Evolutionary conservation across 1,140 invertebrate species (phyloP).

Genomic region (Asobara japonica): DNA sequence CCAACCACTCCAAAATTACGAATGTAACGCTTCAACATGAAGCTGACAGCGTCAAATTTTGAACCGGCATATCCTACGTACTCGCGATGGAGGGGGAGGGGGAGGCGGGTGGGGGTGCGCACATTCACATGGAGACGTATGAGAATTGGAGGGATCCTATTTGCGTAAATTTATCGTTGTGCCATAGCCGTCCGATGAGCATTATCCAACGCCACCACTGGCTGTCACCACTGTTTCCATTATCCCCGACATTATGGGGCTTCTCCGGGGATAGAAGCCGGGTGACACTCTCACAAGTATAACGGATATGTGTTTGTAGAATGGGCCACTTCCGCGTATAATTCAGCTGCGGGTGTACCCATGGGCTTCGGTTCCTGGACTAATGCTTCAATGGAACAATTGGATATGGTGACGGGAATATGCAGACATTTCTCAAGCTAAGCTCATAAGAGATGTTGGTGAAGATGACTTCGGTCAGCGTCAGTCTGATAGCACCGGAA

Average conservation of each 20-base stretch:
- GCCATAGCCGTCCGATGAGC: conserved; percentile 16
- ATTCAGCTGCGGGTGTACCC: not conserved
- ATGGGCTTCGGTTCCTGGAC: not conserved
- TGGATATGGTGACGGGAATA: not conserved
- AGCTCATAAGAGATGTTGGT: not conserved
- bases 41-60: not conserved
- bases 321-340: not conserved
- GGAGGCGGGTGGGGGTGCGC: not conserved
- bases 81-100: not conserved
- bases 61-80: not conserved
- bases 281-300: not conserved
- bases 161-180: conserved; percentile 17
- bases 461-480: not conserved
- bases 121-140: not conserved
- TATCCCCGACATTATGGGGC: conserved; percentile 6
- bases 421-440: not conserved
- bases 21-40: not conserved
- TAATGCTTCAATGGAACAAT: conserved; percentile 1
- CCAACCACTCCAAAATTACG: not conserved
- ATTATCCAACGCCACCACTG: conserved; percentile 6
- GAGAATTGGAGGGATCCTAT: conserved; percentile 9
- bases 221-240: conserved; percentile 14
- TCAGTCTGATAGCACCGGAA: not conserved
- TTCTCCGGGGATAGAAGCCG: conserved; percentile 7
- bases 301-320: conserved; percentile 1